phyloP scores from a whole-genome alignment of 2,888 invertebrate genomes.

The Lycia hirtaria region DNA sequence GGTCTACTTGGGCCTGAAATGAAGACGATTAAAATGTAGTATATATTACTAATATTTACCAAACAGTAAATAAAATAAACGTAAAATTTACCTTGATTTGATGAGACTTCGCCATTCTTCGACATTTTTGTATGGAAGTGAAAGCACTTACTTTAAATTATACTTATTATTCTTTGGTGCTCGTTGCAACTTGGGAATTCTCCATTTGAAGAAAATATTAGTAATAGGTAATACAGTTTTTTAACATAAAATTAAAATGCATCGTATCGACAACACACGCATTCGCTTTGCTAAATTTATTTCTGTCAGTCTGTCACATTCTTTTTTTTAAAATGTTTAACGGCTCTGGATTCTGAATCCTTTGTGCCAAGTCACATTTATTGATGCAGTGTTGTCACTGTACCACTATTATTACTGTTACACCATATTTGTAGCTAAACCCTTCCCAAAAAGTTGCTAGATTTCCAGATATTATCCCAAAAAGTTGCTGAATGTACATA shows the following conservation, averaged over 20 bases:
- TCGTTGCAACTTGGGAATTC: slow-evolving; percentile 58
- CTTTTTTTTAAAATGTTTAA: too few relatives aligned
- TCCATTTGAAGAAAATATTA: slow-evolving; percentile 69
- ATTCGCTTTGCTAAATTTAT: slow-evolving; percentile 17
- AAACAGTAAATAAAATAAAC: slow-evolving; percentile 26
- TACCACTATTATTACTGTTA: too few relatives aligned
- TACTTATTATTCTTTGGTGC: slow-evolving; percentile 65
- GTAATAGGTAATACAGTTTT: slow-evolving; percentile 60
- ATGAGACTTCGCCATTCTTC: slow-evolving; percentile 89
- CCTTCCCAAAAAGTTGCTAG: too few relatives aligned
- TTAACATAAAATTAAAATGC: slow-evolving; percentile 55
- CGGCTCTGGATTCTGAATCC: too few relatives aligned
- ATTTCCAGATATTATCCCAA: too few relatives aligned
- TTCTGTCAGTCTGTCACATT: too few relatives aligned
- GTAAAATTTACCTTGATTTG: slow-evolving; percentile 83
- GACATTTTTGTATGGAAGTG: slow-evolving; percentile 84
- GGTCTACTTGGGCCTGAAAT: slow-evolving; percentile 77
- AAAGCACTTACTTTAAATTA: slow-evolving; percentile 46
- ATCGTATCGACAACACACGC: slow-evolving; percentile 55
- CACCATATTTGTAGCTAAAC: too few relatives aligned
- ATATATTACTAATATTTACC: not conserved
- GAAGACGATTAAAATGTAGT: slow-evolving; percentile 25
- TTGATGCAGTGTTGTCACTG: too few relatives aligned
- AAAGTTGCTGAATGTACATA: too few relatives aligned
- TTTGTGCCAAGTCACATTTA: too few relatives aligned